A percentile compares a stretch with the other conserved stretches of the same genome.
Conservation (phyloP, 2,113 vertebrate genomes). For the Notothenia rossii region DNA sequence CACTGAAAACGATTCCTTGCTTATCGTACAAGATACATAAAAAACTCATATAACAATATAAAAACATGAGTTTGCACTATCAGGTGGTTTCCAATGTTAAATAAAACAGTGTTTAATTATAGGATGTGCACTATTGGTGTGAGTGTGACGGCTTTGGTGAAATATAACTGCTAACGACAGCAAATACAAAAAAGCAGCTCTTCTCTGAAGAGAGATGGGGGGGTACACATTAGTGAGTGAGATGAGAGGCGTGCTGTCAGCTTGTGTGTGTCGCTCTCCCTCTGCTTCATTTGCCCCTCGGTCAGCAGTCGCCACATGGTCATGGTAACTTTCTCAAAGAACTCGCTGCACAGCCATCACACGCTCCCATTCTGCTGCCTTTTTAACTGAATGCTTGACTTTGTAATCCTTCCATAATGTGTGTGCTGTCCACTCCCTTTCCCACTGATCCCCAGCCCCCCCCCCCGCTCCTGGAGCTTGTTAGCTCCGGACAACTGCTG, state of each 20-base stretch:
- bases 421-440: not conserved
- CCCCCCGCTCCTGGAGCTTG: slow-evolving; percentile 5
- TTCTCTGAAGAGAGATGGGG: not conserved
- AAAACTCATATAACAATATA: not conserved
- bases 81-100: slow-evolving; percentile 14
- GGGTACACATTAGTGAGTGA: slow-evolving; percentile 6
- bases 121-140: not conserved
- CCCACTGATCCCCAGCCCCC: not conserved
- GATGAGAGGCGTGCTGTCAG: slow-evolving; percentile 8
- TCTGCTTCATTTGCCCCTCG: slow-evolving; percentile 9
- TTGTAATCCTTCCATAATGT: slow-evolving; percentile 23
- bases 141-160: slow-evolving; percentile 19
- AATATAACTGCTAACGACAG: slow-evolving; percentile 15
- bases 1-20: not conserved
- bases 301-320: slow-evolving; percentile 5
- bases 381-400: slow-evolving; percentile 13
- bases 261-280: not conserved
- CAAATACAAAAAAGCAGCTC: slow-evolving; percentile 20
- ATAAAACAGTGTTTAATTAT: slow-evolving; percentile 47
- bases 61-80: not conserved
- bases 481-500: slow-evolving; percentile 47
- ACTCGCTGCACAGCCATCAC: slow-evolving; percentile 10
- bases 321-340: not conserved
- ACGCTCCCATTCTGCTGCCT: not conserved
- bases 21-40: not conserved